Evolutionary conservation across 1,140 invertebrate genomes (phyloP), one percentile per base, ranked within the genome.

Genomic region (Prorops nasuta): DNA sequence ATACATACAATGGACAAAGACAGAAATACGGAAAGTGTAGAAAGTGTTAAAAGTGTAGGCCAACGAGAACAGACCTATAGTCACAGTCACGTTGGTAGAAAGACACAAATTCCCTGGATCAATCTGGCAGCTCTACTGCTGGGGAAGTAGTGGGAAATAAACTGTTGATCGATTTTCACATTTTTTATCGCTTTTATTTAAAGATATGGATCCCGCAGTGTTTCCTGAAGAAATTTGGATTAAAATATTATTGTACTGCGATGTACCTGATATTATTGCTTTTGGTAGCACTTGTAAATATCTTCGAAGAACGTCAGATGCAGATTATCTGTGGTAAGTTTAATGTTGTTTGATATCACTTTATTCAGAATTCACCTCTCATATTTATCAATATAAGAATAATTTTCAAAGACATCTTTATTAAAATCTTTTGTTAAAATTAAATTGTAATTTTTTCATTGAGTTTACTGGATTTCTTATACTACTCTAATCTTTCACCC

Each of bases 211-310:
- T 74, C 73, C 74, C 21, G 67, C 74, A 16, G 65, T 77, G 21
- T 75, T 78, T 45, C 75, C 76, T 17, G 74, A 78, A 44, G 76
- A 78, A 58, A 77, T 78, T 56, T 78, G 76, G 76, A 77, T 78
- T 28, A 77, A 77, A 63, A 78, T 78, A 49, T 69, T 78, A 41
- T 58, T 74, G 37, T 76, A 76, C 35, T 78, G 76, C 46, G 72
- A 77, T 53, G 74, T 78, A 70, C 73, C 73, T 68, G 76, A 78
- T 56, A 77, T 77, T 60, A 76, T 78, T 58, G 72, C 75, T 49
- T 75, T 77, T 31, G 73, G 75, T 31, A 77, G 66, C 55, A 78
- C 74, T 20, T 78, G 76, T 62, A 78, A 76, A 63, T 76, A 78
- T 46, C 64, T 78, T 18, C 69, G 69, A 54, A 77, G 74, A 64